Percentiles rank a stretch among this genome's conserved stretches.
Conservation (phyloP, 2,888 invertebrate genomes). For the Volucella inflata region DNA sequence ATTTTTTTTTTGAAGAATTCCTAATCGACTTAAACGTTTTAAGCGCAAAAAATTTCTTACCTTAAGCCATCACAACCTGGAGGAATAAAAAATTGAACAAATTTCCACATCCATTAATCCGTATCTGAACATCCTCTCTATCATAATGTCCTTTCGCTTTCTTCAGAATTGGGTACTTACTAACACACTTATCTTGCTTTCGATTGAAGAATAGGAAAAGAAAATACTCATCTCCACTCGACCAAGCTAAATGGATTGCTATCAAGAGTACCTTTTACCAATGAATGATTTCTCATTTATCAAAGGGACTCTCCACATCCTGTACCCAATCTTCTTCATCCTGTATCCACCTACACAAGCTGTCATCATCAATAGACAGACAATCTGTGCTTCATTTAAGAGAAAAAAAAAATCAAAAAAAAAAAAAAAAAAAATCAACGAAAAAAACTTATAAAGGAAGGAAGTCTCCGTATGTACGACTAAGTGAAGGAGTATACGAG, state of each 20-base stretch:
- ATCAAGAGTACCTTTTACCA: slow-evolving; percentile 27
- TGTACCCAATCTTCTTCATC: neutral
- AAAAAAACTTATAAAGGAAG: no score
- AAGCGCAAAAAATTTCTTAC: no score
- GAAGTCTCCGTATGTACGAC: no score
- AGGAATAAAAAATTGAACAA: neutral
- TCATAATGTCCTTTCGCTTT: neutral
- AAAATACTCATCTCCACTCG: slow-evolving; percentile 24
- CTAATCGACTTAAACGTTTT: no score
- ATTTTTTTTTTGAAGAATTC: no score
- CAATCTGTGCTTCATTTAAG: slow-evolving; percentile 32
- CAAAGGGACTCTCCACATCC: slow-evolving; percentile 16
- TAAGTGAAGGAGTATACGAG: neutral
- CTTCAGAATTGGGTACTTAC: no score
- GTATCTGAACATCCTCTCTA: neutral
- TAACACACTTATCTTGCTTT: no score
- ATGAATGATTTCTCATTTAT: slow-evolving; percentile 49
- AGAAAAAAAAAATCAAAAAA: neutral
- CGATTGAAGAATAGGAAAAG: neutral
- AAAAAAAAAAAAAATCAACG: neutral
- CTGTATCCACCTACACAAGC: neutral
- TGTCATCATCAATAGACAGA: neutral
- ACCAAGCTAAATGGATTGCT: slow-evolving; percentile 46
- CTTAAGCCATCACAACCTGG: neutral
- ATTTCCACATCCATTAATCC: slow-evolving; percentile 11